phyloP scores from a whole-genome alignment of 23 tunicate species.

The Oikopleura vanhoeffeni region DNA sequence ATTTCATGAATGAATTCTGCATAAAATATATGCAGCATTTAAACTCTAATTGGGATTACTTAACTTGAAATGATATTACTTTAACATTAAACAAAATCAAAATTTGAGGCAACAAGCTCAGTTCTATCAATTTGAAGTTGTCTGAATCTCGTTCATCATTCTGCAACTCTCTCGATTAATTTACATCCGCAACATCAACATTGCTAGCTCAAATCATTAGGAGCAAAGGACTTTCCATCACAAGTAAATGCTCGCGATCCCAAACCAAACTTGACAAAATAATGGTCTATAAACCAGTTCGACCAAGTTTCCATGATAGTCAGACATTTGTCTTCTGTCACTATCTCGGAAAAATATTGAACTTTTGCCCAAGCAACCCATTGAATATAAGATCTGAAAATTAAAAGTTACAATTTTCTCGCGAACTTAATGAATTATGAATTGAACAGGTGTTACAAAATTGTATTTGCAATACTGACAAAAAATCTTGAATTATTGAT shows the following conservation, averaged over 20 bases:
- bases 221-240: slow-evolving; percentile 19
- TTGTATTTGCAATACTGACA: too few species aligned
- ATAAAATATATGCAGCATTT: too few species aligned
- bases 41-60: too few species aligned
- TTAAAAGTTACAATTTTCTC: neutral
- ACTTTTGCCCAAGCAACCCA: slow-evolving; percentile 33
- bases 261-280: slow-evolving; percentile 21
- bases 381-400: slow-evolving; percentile 20
- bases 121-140: slow-evolving; percentile 20
- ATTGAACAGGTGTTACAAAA: too few species aligned
- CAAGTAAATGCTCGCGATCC: slow-evolving; percentile 16
- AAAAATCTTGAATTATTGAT: too few species aligned
- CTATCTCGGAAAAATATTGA: slow-evolving; percentile 17
- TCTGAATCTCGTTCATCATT: slow-evolving; percentile 14
- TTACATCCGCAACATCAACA: neutral
- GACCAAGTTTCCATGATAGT: slow-evolving; percentile 21
- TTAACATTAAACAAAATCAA: slow-evolving; percentile 23
- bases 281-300: slow-evolving; percentile 27
- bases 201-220: neutral
- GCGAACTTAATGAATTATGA: too few species aligned
- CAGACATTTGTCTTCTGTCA: slow-evolving; percentile 12
- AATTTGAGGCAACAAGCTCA: slow-evolving; percentile 22
- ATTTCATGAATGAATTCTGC: too few species aligned
- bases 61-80: neutral
- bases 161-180: slow-evolving; percentile 16